Percentiles rank a stretch among this genome's conserved stretches.
These are phyloP conservation scores for Monoplex corrugatus DNA, from an alignment of 2,888 invertebrate species.

Conservation along the genomic window DNA sequence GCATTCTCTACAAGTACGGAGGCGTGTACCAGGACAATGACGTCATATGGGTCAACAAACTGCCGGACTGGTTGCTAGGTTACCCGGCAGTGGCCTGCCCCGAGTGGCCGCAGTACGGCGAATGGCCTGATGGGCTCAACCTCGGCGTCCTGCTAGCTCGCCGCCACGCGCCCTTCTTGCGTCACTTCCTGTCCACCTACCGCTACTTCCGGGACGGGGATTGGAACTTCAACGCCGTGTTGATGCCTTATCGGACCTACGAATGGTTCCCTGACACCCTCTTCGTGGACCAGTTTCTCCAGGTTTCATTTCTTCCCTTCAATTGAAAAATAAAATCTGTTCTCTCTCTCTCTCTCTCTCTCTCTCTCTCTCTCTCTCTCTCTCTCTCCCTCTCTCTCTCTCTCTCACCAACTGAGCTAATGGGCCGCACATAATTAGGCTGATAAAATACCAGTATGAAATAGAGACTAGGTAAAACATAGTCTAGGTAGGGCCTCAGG, in stretches of 20 bases:
- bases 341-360: neutral
- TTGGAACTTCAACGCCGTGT: constrained; percentile 53
- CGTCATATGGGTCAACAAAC: constrained; percentile 66
- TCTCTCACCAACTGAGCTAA: neutral
- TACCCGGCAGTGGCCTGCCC: constrained; percentile 66
- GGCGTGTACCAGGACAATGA: constrained; percentile 73
- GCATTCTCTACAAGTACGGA: constrained; percentile 69
- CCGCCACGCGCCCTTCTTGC: constrained; percentile 50
- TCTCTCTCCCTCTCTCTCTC: neutral
- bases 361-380: neutral
- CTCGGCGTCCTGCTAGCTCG: constrained; percentile 65
- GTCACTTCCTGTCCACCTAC: constrained; percentile 53
- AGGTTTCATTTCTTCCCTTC: constrained; percentile 53
- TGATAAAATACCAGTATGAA: neutral
- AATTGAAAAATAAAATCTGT: neutral
- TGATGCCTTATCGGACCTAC: constrained; percentile 58
- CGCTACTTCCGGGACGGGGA: constrained; percentile 52
- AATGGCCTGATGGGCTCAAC: constrained; percentile 60
- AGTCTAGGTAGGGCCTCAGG: neutral
- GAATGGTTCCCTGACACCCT: constrained; percentile 68
- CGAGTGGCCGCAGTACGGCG: constrained; percentile 66
- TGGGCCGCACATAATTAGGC: neutral
- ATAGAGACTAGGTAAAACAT: neutral
- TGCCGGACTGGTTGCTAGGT: constrained; percentile 57
- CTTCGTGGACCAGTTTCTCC: constrained; percentile 64